phyloP scores from a whole-genome alignment of 2,888 invertebrate genomes.

The Germaria angustata region DNA sequence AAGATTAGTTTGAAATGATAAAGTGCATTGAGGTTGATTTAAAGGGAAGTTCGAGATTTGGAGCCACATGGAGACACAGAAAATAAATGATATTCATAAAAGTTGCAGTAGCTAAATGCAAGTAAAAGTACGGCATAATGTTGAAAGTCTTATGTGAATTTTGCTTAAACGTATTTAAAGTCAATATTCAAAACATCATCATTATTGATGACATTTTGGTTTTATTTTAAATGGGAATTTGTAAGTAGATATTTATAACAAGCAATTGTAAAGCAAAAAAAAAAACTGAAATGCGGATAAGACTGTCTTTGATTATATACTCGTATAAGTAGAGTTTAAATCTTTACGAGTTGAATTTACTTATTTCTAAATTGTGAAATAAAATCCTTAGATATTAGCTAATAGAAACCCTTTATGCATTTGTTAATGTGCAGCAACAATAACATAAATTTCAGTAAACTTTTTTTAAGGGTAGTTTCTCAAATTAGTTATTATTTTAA shows the following conservation, averaged over 20 bases:
- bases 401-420: not conserved
- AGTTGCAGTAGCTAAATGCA: slow-evolving; percentile 21
- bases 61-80: not conserved
- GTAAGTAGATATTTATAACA: not conserved
- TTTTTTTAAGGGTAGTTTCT: slow-evolving; percentile 3
- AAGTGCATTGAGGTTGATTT: slow-evolving; percentile 71
- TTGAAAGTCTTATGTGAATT: not conserved
- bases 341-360: not conserved
- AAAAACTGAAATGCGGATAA: not conserved
- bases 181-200: slow-evolving; percentile 30
- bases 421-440: too few relatives aligned
- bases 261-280: not conserved
- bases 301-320: too few relatives aligned
- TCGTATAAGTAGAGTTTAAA: not conserved
- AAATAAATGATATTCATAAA: slow-evolving; percentile 20
- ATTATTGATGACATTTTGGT: slow-evolving; percentile 44
- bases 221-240: not conserved
- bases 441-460: too few relatives aligned
- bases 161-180: not conserved
- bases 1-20: slow-evolving; percentile 75
- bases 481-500: slow-evolving; percentile 2
- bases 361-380: too few relatives aligned
- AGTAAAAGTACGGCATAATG: not conserved
- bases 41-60: slow-evolving; percentile 11
- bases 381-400: not conserved